Conservation (phyloP, 37 sponge, comb jelly and placozoan species). For the Spongilla lacustris region DNA sequence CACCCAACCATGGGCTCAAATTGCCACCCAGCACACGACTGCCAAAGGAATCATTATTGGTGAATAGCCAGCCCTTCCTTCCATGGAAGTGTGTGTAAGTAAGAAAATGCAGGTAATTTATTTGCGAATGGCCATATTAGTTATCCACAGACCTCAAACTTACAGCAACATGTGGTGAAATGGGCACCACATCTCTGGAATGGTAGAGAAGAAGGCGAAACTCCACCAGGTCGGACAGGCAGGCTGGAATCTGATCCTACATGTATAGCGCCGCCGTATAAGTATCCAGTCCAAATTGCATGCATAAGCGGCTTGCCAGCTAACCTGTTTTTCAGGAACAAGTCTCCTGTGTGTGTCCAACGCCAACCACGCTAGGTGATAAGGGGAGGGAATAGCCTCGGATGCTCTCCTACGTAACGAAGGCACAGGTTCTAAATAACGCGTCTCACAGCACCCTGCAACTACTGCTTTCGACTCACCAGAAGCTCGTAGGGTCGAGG, state of each 20-base stretch:
- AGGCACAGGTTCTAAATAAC: not conserved
- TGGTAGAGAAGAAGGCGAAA: slow-evolving; percentile 61
- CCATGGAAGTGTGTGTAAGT: too few species aligned
- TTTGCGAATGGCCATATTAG: too few species aligned
- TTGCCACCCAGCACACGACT: too few species aligned
- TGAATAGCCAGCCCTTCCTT: too few species aligned
- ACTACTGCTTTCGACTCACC: slow-evolving; percentile 39
- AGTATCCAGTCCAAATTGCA: too few species aligned
- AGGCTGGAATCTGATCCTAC: slow-evolving; percentile 46
- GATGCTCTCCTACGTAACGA: slow-evolving; percentile 49
- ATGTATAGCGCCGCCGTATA: not conserved
- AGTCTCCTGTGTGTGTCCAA: slow-evolving; percentile 37
- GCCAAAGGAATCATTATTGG: too few species aligned
- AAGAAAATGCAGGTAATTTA: too few species aligned
- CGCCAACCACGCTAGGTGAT: slow-evolving; percentile 75
- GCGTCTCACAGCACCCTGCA: not conserved
- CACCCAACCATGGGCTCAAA: too few species aligned
- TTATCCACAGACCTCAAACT: slow-evolving; percentile 2
- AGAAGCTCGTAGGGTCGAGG: slow-evolving; percentile 36
- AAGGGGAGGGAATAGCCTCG: slow-evolving; percentile 59
- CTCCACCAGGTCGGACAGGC: slow-evolving; percentile 34
- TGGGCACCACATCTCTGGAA: slow-evolving; percentile 10
- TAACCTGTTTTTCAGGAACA: slow-evolving; percentile 40
- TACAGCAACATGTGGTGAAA: slow-evolving; percentile 44
- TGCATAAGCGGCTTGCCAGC: too few species aligned